Evolutionary conservation across 1,140 invertebrate genomes (phyloP).

Genomic region (Meloidogyne hapla): DNA sequence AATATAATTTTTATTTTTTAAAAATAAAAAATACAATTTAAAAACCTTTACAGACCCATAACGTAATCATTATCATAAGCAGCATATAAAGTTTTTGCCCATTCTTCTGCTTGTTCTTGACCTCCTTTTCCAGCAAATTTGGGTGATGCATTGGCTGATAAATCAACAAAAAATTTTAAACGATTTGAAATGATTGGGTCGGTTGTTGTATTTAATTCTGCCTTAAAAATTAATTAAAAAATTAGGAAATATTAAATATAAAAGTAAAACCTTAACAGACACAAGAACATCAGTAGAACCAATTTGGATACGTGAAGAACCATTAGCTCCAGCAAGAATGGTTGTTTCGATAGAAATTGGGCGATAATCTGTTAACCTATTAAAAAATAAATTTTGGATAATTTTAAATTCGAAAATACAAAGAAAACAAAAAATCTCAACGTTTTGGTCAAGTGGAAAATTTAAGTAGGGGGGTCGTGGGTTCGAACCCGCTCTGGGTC

Average conservation of each 20-base stretch:
- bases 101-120: constrained; percentile 27
- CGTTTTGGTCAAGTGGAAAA: too few relatives aligned
- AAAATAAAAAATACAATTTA: not conserved
- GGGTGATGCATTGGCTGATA: constrained; percentile 33
- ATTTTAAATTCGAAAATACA: too few relatives aligned
- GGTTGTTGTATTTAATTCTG: constrained; percentile 23
- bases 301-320: constrained; percentile 37
- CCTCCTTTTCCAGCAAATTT: constrained; percentile 36
- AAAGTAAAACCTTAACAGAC: constrained; percentile 38
- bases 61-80: constrained; percentile 33
- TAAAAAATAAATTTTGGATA: constrained; percentile 8
- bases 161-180: constrained; percentile 37
- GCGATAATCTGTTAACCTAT: constrained; percentile 32
- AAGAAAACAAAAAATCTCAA: too few relatives aligned
- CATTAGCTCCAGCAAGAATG: constrained; percentile 33
- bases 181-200: constrained; percentile 20
- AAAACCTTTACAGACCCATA: constrained; percentile 12
- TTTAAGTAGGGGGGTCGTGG: too few relatives aligned
- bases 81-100: constrained; percentile 26
- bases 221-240: not conserved
- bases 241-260: not conserved
- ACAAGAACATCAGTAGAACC: constrained; percentile 38
- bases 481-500: too few relatives aligned
- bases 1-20: too few relatives aligned
- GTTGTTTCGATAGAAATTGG: constrained; percentile 34